Percentiles rank a stretch among this genome's conserved stretches.
phyloP scores from a whole-genome alignment of 2,797 vertebrate species.

The Bufotes viridis region DNA sequence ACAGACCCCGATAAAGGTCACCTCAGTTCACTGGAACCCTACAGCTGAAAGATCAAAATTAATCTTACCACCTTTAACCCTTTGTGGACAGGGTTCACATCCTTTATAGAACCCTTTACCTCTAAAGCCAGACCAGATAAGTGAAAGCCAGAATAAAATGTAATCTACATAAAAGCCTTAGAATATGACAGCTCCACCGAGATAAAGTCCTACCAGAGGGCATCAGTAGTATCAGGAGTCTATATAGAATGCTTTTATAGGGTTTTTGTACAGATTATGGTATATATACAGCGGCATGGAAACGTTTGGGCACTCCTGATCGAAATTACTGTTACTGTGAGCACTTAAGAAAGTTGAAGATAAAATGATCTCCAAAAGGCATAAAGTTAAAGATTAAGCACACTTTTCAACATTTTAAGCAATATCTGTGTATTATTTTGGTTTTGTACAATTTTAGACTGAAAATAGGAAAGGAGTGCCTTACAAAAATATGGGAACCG shows the following conservation, averaged over 20 bases:
- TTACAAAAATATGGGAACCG: too few relatives aligned
- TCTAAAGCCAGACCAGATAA: not conserved
- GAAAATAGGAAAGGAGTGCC: too few relatives aligned
- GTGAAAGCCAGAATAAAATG: not conserved
- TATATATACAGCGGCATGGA: too few relatives aligned
- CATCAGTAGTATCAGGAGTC: not conserved
- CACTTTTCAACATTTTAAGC: too few relatives aligned
- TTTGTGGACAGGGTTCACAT: constrained; percentile 11
- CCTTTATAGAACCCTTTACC: not conserved
- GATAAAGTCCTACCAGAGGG: not conserved
- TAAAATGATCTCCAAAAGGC: too few relatives aligned
- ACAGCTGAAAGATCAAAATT: constrained; percentile 73
- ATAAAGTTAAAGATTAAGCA: too few relatives aligned
- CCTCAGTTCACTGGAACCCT: constrained; percentile 73
- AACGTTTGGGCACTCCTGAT: too few relatives aligned
- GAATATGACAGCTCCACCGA: not conserved
- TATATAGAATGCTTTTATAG: not conserved
- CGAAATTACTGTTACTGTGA: too few relatives aligned
- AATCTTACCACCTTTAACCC: constrained; percentile 38
- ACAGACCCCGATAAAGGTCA: constrained; percentile 72
- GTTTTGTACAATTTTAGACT: too few relatives aligned
- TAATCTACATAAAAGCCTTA: not conserved
- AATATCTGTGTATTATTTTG: too few relatives aligned
- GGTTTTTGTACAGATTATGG: not conserved
- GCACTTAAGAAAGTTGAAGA: too few relatives aligned